Base-by-base conservation (phyloP, 2,888 invertebrate genomes). In the Odontothrips loti region DNA sequence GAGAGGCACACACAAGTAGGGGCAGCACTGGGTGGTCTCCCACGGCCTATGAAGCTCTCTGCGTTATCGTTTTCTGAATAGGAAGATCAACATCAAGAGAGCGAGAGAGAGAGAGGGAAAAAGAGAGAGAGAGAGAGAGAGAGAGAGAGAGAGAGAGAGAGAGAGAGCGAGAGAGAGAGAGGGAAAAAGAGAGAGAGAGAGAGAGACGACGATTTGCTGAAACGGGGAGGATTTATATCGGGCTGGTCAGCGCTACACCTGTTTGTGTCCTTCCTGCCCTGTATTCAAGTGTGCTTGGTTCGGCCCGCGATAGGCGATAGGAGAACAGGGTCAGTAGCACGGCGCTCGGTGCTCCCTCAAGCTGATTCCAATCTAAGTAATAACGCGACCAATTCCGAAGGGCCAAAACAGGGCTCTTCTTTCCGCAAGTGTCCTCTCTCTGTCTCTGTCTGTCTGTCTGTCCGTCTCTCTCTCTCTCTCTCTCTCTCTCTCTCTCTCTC, bases 121-220 rank as follows among this genome's bases (percentile, higher is more conserved):
- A n/a, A 63, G 63, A 63, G 63, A 63, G 63, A 63, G 63, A 63
- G 63, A 17, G 63, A 63, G 63, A 63, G 63, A 63, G 63, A 63
- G 63, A 63, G 63, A 63, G 20, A 12, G 63, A 12, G 63, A 12
- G 63, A 12, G 63, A 12, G 63, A 12, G 63, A 12, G 63, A 12
- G 15, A 17, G 63, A 48, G 10, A 48, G 10, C 15, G 48, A 48
- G n/a, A 48, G 48, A 48, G 48, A 48, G 48, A 48, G 48, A 48
- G 48, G 6, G 34, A 43, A 6, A 43, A 2, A 6, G 34, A 43
- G 34, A 43, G 34, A 11, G 0, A 75, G 27, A 23, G 9, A 75
- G 27, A 75, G 68, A 27, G 27, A n/a, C n/a, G n/a, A n/a, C n/a
- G n/a, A n/a, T n/a, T n/a, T n/a, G n/a, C n/a, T n/a, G n/a, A n/a